Conservation (phyloP, 2,113 vertebrate species). For the Protobothrops flavoviridis region DNA sequence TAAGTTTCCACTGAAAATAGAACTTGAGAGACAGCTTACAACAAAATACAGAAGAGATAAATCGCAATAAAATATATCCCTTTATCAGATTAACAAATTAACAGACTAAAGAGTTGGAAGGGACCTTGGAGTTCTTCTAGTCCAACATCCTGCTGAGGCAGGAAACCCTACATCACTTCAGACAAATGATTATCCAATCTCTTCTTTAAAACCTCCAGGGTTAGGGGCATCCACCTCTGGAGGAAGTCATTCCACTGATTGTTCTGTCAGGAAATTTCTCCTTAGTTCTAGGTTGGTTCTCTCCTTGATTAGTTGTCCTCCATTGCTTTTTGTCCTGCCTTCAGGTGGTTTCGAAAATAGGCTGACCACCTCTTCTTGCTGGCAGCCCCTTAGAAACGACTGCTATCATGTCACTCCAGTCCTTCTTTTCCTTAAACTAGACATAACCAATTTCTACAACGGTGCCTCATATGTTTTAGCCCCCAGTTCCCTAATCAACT, state of each 20-base stretch:
- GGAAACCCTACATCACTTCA: no score
- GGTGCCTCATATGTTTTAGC: neutral
- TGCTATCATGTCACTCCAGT: neutral
- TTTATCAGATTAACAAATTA: neutral
- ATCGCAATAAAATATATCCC: neutral
- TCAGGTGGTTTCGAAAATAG: no score
- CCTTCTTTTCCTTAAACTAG: neutral
- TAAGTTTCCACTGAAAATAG: neutral
- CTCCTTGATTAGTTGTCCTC: no score
- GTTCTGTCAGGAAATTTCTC: no score
- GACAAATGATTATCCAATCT: no score
- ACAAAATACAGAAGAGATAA: neutral
- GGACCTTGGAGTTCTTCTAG: neutral
- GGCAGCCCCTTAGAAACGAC: neutral
- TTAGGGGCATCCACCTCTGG: no score
- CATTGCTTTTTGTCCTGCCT: no score
- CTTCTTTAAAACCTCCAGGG: no score
- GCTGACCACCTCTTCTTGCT: no score
- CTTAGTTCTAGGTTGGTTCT: no score
- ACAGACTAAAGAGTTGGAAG: neutral
- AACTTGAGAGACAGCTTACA: neutral
- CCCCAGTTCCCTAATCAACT: neutral
- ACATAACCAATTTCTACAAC: neutral
- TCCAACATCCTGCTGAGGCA: no score
- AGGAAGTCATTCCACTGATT: no score